phyloP scores from a whole-genome alignment of 2,113 vertebrate genomes.

The Atractosteus spatula region DNA sequence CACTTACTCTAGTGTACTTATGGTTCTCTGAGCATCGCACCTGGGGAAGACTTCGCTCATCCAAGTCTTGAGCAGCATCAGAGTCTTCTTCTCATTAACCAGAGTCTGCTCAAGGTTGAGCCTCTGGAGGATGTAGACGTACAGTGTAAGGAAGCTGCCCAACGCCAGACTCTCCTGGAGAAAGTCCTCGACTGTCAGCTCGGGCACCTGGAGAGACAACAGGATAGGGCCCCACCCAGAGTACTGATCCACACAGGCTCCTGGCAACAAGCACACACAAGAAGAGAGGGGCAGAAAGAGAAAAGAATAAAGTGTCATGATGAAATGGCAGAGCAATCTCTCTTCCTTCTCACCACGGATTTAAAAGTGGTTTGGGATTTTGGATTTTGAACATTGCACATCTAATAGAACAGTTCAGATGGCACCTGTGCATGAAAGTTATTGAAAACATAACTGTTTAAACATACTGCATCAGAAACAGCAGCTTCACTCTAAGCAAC shows the following conservation, averaged over 20 bases:
- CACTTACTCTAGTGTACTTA: too few relatives aligned
- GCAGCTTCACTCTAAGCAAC: too few relatives aligned
- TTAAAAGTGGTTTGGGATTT: too few relatives aligned
- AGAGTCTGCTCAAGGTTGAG: constrained; percentile 84
- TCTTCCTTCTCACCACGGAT: too few relatives aligned
- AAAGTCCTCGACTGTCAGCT: constrained; percentile 91
- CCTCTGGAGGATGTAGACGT: constrained; percentile 86
- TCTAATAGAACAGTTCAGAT: too few relatives aligned
- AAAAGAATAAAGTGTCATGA: background rate
- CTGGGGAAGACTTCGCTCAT: constrained; percentile 84
- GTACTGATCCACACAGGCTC: constrained; percentile 55
- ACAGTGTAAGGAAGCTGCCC: constrained; percentile 89
- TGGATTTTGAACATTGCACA: too few relatives aligned
- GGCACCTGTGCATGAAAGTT: too few relatives aligned
- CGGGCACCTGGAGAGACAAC: constrained; percentile 90
- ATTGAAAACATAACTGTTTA: too few relatives aligned
- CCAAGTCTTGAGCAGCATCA: constrained; percentile 84
- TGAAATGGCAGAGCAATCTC: too few relatives aligned
- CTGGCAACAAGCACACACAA: constrained; percentile 47
- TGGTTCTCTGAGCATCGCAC: constrained; percentile 44
- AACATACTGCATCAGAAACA: too few relatives aligned
- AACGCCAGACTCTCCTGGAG: constrained; percentile 85
- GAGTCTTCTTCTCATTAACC: constrained; percentile 79
- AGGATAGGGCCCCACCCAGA: constrained; percentile 91
- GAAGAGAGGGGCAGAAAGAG: background rate